Evolutionary conservation across 2,113 vertebrate species (phyloP), one percentile per base, ranked within the genome.

Genomic region (Sinocyclocheilus rhinocerous): DNA sequence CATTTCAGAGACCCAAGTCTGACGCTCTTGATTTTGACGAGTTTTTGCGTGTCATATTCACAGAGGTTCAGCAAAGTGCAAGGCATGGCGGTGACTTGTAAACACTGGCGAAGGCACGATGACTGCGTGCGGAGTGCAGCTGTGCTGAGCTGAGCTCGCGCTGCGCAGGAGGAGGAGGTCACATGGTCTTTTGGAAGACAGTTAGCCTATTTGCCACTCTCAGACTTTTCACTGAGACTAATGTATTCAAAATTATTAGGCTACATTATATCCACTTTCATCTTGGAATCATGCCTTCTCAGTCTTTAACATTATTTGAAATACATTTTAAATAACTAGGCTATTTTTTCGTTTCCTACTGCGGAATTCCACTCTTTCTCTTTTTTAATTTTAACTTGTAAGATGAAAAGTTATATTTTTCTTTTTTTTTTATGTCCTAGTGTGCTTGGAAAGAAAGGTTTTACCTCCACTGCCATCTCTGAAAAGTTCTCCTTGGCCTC

Each of bases 31-130:
- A 95, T 91, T 26, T 84, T 86, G 61, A 95, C 39, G 33, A 93
- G 89, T 89, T 95, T 97, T 2, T 15, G 88, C 11, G 95, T 94
- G 4, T 92, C 84, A 0, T 94, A 92, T 52, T 85, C 85, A 70
- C 91, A 93, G 16, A 94, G 33, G 22, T 26, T 73, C 39, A 91
- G 55, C 26, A 91, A 33, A 2, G 20, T 4, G 87, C 88, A 87
- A 18, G 48, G 1, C 57, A 90, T 92, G 67, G 48, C 22, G 26
- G 69, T 55, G 69, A 73, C 24, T 84, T 4, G 81, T 57, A 57
- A 73, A 83, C 63, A 77, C 39, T 8, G 13, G 16, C 6, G 2
- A 70, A 36, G 15, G n/a, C 29, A 26, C n/a, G 24, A 52, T 76
- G 24, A n/a, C 73, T 55, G 42, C 13, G 83, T 55, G 39, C 20